Percentiles rank a stretch among this genome's conserved stretches.
Evolutionary conservation across 2,113 vertebrate genomes (phyloP).

Genomic region (Miniopterus natalensis): DNA sequence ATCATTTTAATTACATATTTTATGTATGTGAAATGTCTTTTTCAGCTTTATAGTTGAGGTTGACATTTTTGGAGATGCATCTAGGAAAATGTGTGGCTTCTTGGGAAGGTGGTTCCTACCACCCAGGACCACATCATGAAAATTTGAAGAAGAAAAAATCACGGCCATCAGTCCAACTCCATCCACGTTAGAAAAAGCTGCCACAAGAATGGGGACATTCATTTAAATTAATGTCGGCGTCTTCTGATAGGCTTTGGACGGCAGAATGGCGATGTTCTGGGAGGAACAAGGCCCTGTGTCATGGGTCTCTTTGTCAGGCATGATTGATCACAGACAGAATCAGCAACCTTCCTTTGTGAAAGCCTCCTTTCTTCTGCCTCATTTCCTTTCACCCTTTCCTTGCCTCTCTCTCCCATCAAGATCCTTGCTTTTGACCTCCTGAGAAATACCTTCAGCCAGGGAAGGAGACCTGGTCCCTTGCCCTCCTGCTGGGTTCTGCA

Average conservation of each 20-base stretch:
- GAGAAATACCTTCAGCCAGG: constrained; percentile 7
- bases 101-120: constrained; percentile 49
- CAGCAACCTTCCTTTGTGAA: constrained; percentile 76
- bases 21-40: constrained; percentile 89
- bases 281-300: constrained; percentile 62
- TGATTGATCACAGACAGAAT: constrained; percentile 76
- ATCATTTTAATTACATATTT: constrained; percentile 93
- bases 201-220: constrained; percentile 66
- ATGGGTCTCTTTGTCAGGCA: constrained; percentile 79
- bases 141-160: constrained; percentile 9
- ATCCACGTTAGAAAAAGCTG: constrained; percentile 72
- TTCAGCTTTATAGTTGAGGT: constrained; percentile 81
- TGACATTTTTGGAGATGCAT: constrained; percentile 78
- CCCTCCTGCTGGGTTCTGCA: not conserved
- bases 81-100: constrained; percentile 61
- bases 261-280: constrained; percentile 64
- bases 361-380: constrained; percentile 70
- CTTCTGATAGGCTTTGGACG: constrained; percentile 63
- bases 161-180: constrained; percentile 30
- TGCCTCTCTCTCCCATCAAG: constrained; percentile 35
- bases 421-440: constrained; percentile 41
- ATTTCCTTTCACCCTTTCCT: constrained; percentile 53
- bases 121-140: constrained; percentile 30
- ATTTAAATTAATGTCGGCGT: constrained; percentile 80
- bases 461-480: not conserved